A percentile compares a stretch with the other conserved stretches of the same genome.
phyloP scores from a whole-genome alignment of 2,888 invertebrate genomes.

The Andrena chrysosceles region DNA sequence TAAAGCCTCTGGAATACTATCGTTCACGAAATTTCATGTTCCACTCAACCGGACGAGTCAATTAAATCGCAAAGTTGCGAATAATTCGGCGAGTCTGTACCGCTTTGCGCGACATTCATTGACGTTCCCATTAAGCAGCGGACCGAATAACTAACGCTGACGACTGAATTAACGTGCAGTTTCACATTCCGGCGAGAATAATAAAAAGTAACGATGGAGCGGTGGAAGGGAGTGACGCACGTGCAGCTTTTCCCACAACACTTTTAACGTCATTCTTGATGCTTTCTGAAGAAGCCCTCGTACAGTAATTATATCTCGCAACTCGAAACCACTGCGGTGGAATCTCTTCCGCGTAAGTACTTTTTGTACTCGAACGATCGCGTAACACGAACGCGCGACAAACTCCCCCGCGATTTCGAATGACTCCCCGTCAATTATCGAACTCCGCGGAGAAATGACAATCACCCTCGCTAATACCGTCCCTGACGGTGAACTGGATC shows the following conservation, averaged over 20 bases:
- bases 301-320: neutral
- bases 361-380: neutral
- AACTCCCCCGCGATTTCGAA: neutral
- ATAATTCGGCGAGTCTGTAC: neutral
- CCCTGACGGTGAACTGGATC: conserved; percentile 6
- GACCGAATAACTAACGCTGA: neutral
- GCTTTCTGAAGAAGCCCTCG: neutral
- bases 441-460: neutral
- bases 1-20: neutral
- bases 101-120: conserved; percentile 1
- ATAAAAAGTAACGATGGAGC: conserved; percentile 10
- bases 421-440: neutral
- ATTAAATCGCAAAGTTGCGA: neutral
- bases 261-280: neutral
- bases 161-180: conserved; percentile 6
- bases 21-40: neutral
- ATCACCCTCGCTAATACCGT: neutral
- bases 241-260: neutral
- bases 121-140: conserved; percentile 15
- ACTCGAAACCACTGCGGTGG: neutral
- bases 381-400: neutral
- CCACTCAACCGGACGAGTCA: neutral
- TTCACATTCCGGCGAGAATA: neutral
- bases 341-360: neutral
- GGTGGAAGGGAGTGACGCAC: conserved; percentile 1